Evolutionary conservation across 2,113 vertebrate genomes (phyloP).

Genomic region (Apteryx owenii): DNA sequence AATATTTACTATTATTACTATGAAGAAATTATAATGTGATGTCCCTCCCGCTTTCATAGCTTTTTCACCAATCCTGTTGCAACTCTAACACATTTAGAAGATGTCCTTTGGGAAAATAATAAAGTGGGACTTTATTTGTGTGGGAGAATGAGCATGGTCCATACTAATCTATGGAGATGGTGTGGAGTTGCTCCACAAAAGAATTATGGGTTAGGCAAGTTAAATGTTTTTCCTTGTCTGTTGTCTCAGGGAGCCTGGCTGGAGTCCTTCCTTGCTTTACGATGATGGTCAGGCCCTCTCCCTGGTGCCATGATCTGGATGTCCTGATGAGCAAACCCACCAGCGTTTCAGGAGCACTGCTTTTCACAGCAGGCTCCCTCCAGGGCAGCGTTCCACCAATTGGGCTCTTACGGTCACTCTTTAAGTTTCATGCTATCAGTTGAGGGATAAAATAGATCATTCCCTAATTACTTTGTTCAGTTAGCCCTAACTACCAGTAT

Average conservation of each 20-base stretch:
- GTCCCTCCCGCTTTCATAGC: background rate
- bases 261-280: background rate
- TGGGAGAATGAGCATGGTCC: background rate
- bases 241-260: background rate
- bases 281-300: background rate
- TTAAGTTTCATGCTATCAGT: background rate
- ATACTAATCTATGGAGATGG: background rate
- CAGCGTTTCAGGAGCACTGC: background rate
- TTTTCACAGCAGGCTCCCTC: background rate
- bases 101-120: background rate
- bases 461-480: background rate
- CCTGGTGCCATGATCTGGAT: background rate
- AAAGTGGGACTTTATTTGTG: background rate
- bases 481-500: background rate
- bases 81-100: background rate
- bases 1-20: background rate
- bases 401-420: background rate
- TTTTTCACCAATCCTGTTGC: background rate
- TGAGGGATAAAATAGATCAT: background rate
- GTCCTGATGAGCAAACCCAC: background rate
- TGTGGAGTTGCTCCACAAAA: background rate
- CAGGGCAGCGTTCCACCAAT: background rate
- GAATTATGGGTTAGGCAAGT: background rate
- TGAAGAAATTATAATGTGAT: background rate
- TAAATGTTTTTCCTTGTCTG: background rate